A percentile compares a stretch with the other conserved stretches of the same genome.
Evolutionary conservation across 2,113 vertebrate genomes (phyloP).

Genomic region (Strix uralensis): DNA sequence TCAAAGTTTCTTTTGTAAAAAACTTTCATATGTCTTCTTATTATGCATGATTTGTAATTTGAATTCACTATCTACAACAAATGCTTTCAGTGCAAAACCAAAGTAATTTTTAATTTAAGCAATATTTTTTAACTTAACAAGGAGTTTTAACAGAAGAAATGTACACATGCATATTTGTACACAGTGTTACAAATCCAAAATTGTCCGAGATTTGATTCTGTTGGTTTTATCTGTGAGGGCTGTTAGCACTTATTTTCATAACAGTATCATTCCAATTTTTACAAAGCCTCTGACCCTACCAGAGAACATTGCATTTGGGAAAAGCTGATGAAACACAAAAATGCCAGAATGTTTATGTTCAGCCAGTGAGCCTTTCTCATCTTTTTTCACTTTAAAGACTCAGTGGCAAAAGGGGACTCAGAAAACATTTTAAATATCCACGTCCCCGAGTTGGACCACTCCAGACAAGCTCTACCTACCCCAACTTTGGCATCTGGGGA

Average conservation of each 20-base stretch:
- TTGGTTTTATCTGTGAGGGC: not conserved
- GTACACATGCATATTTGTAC: not conserved
- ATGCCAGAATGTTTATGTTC: not conserved
- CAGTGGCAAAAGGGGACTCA: not conserved
- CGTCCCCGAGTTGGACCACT: accelerated
- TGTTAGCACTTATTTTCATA: not conserved
- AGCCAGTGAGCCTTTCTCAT: not conserved
- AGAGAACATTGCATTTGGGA: not conserved
- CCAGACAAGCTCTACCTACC: not conserved
- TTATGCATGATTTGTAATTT: not conserved
- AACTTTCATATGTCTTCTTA: not conserved
- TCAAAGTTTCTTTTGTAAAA: not conserved
- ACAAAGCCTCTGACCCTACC: not conserved
- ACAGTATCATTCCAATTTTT: not conserved
- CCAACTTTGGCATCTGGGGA: not conserved
- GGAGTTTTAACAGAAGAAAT: not conserved
- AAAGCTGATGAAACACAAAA: not conserved
- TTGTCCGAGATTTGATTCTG: not conserved
- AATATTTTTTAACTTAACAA: not conserved
- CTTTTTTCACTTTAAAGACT: not conserved
- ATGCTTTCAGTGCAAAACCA: not conserved
- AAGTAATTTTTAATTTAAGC: not conserved
- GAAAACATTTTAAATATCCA: not conserved
- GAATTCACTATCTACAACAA: not conserved
- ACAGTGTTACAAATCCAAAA: not conserved